These are phyloP conservation scores for Meriones psammophilus DNA, from an alignment of 2,797 vertebrate species.

Conservation along the genomic window DNA sequence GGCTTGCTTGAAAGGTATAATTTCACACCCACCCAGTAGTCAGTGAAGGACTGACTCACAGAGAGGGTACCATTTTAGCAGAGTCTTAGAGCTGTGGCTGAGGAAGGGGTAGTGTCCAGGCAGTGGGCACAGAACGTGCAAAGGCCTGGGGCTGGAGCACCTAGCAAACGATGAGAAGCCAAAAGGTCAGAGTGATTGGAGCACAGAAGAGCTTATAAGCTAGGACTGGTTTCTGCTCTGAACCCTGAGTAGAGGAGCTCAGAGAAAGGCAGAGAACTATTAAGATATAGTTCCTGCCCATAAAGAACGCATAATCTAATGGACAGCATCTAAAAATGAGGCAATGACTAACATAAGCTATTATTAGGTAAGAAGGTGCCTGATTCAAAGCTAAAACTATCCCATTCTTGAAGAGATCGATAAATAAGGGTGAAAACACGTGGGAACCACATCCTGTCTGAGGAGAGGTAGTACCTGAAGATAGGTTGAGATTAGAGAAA, in stretches of 20 bases:
- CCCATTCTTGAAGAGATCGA: neutral
- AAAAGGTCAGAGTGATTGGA: neutral
- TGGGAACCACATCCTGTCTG: neutral
- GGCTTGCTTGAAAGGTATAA: neutral
- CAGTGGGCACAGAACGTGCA: neutral
- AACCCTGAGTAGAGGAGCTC: neutral
- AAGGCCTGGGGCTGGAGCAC: neutral
- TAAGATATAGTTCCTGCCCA: neutral
- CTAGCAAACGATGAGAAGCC: neutral
- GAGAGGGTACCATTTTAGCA: neutral
- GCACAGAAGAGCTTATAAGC: neutral
- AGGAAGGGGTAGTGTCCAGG: neutral
- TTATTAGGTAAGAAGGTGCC: slow-evolving; percentile 3
- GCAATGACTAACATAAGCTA: slow-evolving; percentile 4
- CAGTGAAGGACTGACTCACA: neutral
- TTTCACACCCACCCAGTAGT: neutral
- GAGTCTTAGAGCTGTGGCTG: neutral
- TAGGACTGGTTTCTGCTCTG: slow-evolving; percentile 11
- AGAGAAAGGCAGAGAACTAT: neutral
- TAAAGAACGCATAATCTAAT: neutral
- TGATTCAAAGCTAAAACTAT: neutral
- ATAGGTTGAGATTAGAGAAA: neutral
- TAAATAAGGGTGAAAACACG: neutral
- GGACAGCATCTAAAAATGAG: slow-evolving; percentile 30
- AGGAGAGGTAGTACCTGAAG: neutral